A percentile compares a stretch with the other conserved stretches of the same genome.
phyloP scores from a whole-genome alignment of 2,113 vertebrate genomes.

The pig (Sus scrofa) region DNA sequence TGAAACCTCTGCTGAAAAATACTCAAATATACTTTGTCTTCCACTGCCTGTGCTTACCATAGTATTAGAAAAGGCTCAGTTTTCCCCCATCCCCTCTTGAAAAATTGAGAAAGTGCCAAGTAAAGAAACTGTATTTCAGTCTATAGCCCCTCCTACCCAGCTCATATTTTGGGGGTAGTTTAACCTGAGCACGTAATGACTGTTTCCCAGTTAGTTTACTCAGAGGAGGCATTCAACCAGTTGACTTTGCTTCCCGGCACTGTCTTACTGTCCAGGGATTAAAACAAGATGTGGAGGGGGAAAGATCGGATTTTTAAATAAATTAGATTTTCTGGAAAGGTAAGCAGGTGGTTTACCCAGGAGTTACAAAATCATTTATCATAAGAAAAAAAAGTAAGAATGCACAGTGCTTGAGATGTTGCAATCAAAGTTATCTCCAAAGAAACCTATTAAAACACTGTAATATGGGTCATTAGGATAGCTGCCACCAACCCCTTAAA shows the following conservation, averaged over 20 bases:
- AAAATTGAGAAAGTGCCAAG: not conserved
- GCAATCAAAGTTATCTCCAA: slow-evolving; percentile 87
- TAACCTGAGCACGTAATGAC: not conserved
- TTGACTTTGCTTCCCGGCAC: not conserved
- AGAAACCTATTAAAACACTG: slow-evolving; percentile 90
- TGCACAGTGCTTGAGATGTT: slow-evolving; percentile 76
- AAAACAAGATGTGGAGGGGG: not conserved
- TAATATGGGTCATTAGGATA: slow-evolving; percentile 87
- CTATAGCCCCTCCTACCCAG: not conserved
- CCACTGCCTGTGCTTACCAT: slow-evolving; percentile 9
- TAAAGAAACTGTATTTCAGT: slow-evolving; percentile 39
- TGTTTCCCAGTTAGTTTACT: slow-evolving; percentile 43
- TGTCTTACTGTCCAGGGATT: not conserved
- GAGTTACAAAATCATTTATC: slow-evolving; percentile 71
- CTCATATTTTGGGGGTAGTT: not conserved
- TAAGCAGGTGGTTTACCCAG: slow-evolving; percentile 65
- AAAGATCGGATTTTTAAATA: slow-evolving; percentile 63
- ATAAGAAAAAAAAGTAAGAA: slow-evolving; percentile 56
- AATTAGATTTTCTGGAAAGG: slow-evolving; percentile 63
- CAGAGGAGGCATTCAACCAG: not conserved
- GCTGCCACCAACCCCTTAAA: slow-evolving; percentile 88
- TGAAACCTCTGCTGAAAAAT: slow-evolving; percentile 48
- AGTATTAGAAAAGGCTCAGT: slow-evolving; percentile 44
- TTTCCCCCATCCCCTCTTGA: not conserved
- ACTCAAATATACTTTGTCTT: not conserved